phyloP scores from a whole-genome alignment of 2,888 invertebrate species.

The Acanthosepion esculentum region DNA sequence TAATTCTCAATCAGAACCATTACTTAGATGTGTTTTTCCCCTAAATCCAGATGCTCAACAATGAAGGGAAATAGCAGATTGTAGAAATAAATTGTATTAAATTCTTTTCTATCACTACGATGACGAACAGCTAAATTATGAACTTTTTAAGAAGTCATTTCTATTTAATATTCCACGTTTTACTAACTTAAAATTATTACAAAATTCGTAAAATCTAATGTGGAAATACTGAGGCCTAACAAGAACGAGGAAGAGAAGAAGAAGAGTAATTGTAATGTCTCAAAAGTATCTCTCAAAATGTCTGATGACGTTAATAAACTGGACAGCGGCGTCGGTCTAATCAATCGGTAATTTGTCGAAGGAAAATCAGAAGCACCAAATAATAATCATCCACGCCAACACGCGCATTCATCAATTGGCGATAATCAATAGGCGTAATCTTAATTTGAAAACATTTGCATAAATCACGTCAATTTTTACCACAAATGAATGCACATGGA shows the following conservation, averaged over 20 bases:
- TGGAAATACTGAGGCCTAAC: too few relatives aligned
- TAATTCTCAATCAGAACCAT: too few relatives aligned
- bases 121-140: too few relatives aligned
- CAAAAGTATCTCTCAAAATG: neutral
- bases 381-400: neutral
- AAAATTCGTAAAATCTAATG: too few relatives aligned
- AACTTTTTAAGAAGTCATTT: too few relatives aligned
- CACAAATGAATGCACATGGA: neutral
- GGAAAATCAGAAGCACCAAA: neutral
- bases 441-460: neutral
- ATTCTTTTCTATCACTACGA: too few relatives aligned
- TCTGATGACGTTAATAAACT: neutral
- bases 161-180: too few relatives aligned
- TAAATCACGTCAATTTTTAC: neutral
- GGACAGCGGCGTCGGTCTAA: neutral
- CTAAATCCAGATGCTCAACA: too few relatives aligned
- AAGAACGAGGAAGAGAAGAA: neutral
- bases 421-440: neutral
- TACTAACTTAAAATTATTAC: too few relatives aligned
- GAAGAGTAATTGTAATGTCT: neutral
- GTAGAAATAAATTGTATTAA: too few relatives aligned
- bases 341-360: constrained; percentile 12
- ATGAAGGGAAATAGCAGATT: too few relatives aligned
- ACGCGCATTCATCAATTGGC: neutral
- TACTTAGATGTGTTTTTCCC: too few relatives aligned